Conservation (phyloP, 2,797 vertebrate species). For the Tarsius wallacei region DNA sequence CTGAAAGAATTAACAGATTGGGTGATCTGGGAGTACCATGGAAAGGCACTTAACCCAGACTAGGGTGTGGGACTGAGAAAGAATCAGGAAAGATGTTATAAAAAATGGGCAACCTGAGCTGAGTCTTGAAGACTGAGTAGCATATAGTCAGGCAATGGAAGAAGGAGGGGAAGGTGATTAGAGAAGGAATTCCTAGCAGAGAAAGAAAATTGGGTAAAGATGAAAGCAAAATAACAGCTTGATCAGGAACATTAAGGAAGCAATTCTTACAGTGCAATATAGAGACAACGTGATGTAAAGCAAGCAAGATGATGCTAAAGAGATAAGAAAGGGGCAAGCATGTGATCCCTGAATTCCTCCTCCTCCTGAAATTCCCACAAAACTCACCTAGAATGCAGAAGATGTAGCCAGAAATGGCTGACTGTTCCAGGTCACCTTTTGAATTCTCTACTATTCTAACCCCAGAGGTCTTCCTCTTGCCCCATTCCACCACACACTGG, state of each 20-base stretch:
- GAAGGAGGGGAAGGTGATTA: background rate
- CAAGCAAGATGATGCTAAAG: background rate
- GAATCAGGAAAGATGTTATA: background rate
- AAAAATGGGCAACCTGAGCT: background rate
- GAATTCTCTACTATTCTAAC: background rate
- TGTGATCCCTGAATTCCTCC: background rate
- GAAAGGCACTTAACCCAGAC: background rate
- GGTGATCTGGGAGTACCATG: background rate
- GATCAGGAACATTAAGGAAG: background rate
- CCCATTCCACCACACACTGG: background rate
- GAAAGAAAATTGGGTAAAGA: background rate
- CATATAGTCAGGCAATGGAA: background rate
- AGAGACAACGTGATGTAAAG: background rate
- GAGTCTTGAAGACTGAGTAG: slow-evolving; percentile 8
- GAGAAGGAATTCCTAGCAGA: slow-evolving; percentile 32
- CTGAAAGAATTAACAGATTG: background rate
- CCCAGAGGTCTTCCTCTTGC: background rate
- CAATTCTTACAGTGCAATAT: background rate
- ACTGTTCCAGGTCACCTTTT: background rate
- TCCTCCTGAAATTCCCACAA: background rate
- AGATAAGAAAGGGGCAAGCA: background rate
- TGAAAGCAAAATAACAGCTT: background rate
- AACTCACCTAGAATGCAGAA: background rate
- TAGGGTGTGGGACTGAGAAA: background rate
- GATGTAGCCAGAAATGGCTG: background rate